Conservation (phyloP, 2,113 vertebrate species). For the Carettochelys insculpta region DNA sequence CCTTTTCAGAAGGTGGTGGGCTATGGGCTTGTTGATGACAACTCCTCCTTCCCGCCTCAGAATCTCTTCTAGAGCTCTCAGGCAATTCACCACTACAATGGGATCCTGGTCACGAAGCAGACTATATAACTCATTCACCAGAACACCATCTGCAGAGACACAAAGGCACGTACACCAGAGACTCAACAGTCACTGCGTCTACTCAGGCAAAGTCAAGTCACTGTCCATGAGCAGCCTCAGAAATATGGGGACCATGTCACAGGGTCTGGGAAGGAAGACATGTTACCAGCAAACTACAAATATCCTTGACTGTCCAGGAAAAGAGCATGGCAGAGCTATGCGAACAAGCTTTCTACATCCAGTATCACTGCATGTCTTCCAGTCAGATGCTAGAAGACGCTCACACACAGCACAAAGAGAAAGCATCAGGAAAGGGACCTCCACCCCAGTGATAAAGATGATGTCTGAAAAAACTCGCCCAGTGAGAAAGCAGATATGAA, state of each 20-base stretch:
- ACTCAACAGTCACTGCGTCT: neutral
- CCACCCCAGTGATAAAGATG: neutral
- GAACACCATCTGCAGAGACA: conserved; percentile 78
- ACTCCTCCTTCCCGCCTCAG: conserved; percentile 92
- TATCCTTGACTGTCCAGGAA: neutral
- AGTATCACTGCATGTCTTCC: neutral
- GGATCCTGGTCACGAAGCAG: conserved; percentile 95
- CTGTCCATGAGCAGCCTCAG: accelerated
- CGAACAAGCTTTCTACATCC: neutral
- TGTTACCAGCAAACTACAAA: neutral
- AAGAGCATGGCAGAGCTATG: neutral
- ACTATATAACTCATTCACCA: conserved; percentile 96
- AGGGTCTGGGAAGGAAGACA: accelerated
- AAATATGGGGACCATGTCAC: accelerated
- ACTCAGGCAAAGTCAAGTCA: accelerated
- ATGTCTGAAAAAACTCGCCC: too few relatives aligned
- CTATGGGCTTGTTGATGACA: conserved; percentile 96
- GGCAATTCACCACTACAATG: conserved; percentile 95
- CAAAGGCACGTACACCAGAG: neutral
- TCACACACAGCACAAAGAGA: neutral
- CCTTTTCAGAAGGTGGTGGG: conserved; percentile 97
- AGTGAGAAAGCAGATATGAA: accelerated
- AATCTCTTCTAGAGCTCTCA: conserved; percentile 94
- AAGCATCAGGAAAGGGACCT: neutral
- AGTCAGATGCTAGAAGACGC: accelerated